Conservation (phyloP, 2,888 invertebrate species). For the Anagyrus pseudococci region DNA sequence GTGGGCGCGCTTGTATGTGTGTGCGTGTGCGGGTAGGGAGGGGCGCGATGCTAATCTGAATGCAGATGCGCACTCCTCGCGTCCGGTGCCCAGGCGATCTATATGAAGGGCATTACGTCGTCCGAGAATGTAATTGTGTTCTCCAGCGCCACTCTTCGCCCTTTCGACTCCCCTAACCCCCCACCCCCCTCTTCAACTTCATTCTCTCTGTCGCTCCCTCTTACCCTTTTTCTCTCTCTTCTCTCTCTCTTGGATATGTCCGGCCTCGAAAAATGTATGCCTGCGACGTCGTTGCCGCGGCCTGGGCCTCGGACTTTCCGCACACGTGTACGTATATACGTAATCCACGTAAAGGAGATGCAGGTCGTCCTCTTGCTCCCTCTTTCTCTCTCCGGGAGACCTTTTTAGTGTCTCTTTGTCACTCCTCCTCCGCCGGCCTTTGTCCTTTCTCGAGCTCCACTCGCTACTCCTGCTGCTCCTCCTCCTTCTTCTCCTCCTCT, state of each 20-base stretch:
- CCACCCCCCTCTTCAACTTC: conserved; percentile 8
- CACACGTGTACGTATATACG: not conserved
- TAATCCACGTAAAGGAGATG: conserved; percentile 26
- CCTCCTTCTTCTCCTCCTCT: not conserved
- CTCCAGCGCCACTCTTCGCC: conserved; percentile 37
- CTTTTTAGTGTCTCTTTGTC: conserved; percentile 19
- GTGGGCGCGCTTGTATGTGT: too few relatives aligned
- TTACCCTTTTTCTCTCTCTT: not conserved
- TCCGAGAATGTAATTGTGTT: conserved; percentile 45
- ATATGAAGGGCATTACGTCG: conserved; percentile 49
- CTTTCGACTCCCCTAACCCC: conserved; percentile 33
- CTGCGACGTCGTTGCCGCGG: too few relatives aligned
- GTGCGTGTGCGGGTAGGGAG: too few relatives aligned
- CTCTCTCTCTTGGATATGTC: too few relatives aligned
- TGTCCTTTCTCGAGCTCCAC: not conserved
- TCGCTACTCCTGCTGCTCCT: not conserved
- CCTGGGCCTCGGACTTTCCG: not conserved
- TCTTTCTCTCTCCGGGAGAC: not conserved
- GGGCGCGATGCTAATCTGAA: conserved; percentile 56
- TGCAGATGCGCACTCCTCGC: conserved; percentile 52
- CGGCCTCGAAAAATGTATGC: conserved; percentile 22
- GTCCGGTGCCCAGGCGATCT: conserved; percentile 45
- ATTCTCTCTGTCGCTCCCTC: not conserved
- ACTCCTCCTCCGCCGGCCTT: not conserved
- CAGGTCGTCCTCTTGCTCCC: not conserved